These are phyloP conservation scores for Patella depressa DNA, from an alignment of 2,888 invertebrate species.

Conservation along the genomic window DNA sequence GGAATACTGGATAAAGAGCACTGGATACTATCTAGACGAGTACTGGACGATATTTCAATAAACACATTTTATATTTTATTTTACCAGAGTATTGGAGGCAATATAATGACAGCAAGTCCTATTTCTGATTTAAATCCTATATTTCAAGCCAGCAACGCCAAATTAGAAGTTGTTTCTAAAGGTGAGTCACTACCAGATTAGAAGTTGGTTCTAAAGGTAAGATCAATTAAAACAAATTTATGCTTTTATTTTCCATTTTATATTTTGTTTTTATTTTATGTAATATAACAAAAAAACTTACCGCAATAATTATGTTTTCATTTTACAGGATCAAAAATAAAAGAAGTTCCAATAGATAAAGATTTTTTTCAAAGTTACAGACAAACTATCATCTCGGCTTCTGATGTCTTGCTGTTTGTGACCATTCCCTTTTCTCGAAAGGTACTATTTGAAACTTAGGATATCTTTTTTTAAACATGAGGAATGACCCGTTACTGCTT, in stretches of 20 bases:
- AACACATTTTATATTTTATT: background rate
- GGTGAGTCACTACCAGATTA: background rate
- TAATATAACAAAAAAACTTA: background rate
- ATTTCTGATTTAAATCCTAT: slow-evolving; percentile 96
- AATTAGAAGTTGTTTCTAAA: background rate
- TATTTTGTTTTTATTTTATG: background rate
- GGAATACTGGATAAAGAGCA: too few species aligned
- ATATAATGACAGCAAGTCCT: slow-evolving; percentile 94
- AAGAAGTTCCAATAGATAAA: slow-evolving; percentile 75
- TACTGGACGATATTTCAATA: too few species aligned
- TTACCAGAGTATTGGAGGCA: slow-evolving; percentile 84
- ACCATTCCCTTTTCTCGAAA: slow-evolving; percentile 79
- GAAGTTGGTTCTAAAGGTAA: background rate
- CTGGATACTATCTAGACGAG: too few species aligned
- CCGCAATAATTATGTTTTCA: background rate
- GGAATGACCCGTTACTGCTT: too few species aligned
- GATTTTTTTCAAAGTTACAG: slow-evolving; percentile 90
- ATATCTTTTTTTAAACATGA: too few species aligned
- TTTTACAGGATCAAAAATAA: slow-evolving; percentile 46
- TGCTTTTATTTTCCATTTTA: background rate
- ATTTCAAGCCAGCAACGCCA: slow-evolving; percentile 79
- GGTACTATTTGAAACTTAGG: slow-evolving; percentile 36
- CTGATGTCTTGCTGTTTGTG: slow-evolving; percentile 85
- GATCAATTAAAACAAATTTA: background rate
- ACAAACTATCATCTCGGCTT: slow-evolving; percentile 79